A percentile compares a stretch with the other conserved stretches of the same genome.
Evolutionary conservation across 1,140 invertebrate species (phyloP).

Genomic region (Agrilus planipennis): DNA sequence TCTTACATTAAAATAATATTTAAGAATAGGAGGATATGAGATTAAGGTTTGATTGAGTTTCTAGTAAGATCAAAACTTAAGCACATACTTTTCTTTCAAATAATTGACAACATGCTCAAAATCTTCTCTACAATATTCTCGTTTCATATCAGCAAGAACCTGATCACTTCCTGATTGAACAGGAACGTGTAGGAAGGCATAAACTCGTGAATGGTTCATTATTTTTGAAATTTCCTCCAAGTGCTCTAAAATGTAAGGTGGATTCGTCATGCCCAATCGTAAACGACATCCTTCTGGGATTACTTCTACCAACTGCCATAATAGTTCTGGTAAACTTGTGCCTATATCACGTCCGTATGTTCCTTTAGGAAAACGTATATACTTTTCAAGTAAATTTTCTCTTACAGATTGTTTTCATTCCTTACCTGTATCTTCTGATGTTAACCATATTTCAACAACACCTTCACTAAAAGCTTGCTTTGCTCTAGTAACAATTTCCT

Average conservation of each 20-base stretch:
- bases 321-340: conserved; percentile 70
- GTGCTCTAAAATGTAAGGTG: conserved; percentile 94
- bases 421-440: conserved; percentile 86
- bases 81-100: conserved; percentile 52
- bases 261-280: conserved; percentile 94
- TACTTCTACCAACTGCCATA: conserved; percentile 77
- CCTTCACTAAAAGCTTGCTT: conserved; percentile 83
- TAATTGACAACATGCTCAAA: conserved; percentile 86
- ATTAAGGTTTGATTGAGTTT: no score
- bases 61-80: no score
- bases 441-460: conserved; percentile 95
- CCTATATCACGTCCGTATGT: conserved; percentile 94
- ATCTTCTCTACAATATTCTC: conserved; percentile 82
- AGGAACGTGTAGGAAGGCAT: conserved; percentile 92
- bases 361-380: no score
- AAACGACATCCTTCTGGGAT: conserved; percentile 85
- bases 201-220: conserved; percentile 79
- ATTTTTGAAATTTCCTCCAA: conserved; percentile 85
- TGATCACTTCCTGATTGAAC: conserved; percentile 93
- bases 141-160: conserved; percentile 90
- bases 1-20: no score
- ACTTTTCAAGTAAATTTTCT: no score
- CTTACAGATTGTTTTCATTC: conserved; percentile 7
- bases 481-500: conserved; percentile 69
- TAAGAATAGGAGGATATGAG: no score